Evolutionary conservation across 2,113 vertebrate genomes (phyloP), one percentile per base, ranked within the genome.

Genomic region (Phalacrocorax brasilianus): DNA sequence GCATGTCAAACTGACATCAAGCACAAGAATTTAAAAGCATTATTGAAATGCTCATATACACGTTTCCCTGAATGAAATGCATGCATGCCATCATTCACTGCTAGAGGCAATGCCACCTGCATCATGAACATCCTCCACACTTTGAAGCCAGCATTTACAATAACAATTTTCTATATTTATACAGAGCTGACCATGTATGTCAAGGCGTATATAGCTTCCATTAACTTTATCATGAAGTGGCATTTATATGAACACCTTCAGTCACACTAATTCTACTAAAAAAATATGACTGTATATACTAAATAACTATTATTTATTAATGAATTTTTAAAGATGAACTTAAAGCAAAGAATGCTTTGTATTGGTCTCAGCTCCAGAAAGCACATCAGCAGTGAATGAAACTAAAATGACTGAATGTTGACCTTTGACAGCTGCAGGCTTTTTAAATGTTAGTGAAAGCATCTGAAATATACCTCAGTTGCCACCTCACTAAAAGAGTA

Each of bases 31-130:
- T 87, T 32, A 14, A 58, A 97, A 80, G 85, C 93, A 61, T 15
- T 94, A 66, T 4, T 92, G 53, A 78, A 63, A 72, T 56, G 50
- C 85, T 93, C 72, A 20, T 85, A 33, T 8, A 74, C 83, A 80
- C 7, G 1, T 28, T 80, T 63, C 88, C 93, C 82, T 35, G 61
- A 89, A n/a, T 10, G 87, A 68, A 94, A 56, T 3, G 65, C 88
- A 87, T 53, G 86, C 95, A 76, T 8, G 72, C 32, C 71, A 17
- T 89, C 97, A 96, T 95, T 97, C 97, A 95, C 96, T 96, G 95
- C 95, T 85, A 85, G 20, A 73, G 49, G 88, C 92, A 87, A 49
- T 13, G 70, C 68, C 85, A 49, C 61, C 65, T 24, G 14, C 73
- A 13, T 0, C 11, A 3, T 4, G 7, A 80, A 24, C 5, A 2